A percentile compares a stretch with the other conserved stretches of the same genome.
phyloP scores from a whole-genome alignment of 1,140 invertebrate species.

The Acromyrmex heyeri region DNA sequence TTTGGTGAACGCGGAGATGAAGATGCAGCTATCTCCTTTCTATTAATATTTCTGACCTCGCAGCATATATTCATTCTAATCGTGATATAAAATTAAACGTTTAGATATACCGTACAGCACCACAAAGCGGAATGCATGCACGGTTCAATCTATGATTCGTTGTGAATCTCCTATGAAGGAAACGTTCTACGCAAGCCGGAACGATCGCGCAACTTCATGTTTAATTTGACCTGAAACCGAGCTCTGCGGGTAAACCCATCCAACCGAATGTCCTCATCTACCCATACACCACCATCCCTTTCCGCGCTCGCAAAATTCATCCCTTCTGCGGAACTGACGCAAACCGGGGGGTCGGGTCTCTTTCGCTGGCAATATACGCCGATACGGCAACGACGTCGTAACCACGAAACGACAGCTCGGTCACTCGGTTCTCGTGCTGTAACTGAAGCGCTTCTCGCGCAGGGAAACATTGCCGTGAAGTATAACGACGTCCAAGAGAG shows the following conservation, averaged over 20 bases:
- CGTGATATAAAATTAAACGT: slow-evolving; percentile 55
- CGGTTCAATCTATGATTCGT: slow-evolving; percentile 16
- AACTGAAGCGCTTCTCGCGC: slow-evolving; percentile 45
- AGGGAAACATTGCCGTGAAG: slow-evolving; percentile 56
- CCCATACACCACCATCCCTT: background rate
- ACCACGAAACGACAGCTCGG: slow-evolving; percentile 68
- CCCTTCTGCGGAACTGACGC: slow-evolving; percentile 9
- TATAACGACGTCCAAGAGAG: slow-evolving; percentile 62
- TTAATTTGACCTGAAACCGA: slow-evolving; percentile 77
- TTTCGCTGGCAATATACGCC: slow-evolving; percentile 60
- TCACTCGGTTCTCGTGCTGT: slow-evolving; percentile 27
- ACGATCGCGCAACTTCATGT: slow-evolving; percentile 61
- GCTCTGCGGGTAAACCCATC: slow-evolving; percentile 62
- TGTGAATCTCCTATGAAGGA: slow-evolving; percentile 38
- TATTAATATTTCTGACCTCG: slow-evolving; percentile 36
- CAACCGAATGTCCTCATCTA: background rate
- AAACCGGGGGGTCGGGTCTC: slow-evolving; percentile 31
- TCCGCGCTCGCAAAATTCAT: slow-evolving; percentile 47
- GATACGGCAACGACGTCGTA: slow-evolving; percentile 75
- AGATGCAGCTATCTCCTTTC: background rate
- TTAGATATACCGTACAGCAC: background rate
- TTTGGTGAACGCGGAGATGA: background rate
- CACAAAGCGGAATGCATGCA: background rate
- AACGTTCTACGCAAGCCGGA: slow-evolving; percentile 15
- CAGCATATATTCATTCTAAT: background rate